phyloP scores from a whole-genome alignment of 1,140 invertebrate species.

The Acyrthosiphon pisum region DNA sequence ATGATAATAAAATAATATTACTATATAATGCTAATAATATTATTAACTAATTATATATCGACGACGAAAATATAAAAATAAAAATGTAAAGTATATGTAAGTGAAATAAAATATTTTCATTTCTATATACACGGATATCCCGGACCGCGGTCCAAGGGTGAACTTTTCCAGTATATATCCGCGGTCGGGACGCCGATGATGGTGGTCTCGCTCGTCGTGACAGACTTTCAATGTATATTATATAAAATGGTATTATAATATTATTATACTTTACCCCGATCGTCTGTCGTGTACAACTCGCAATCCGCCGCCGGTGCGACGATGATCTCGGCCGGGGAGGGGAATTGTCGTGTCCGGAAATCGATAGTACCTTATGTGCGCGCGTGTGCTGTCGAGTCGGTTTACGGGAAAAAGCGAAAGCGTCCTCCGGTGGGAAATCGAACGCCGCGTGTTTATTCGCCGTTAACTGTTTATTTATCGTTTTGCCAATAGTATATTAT shows the following conservation, averaged over 20 bases:
- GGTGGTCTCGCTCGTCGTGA: background rate
- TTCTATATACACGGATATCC: background rate
- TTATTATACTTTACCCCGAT: background rate
- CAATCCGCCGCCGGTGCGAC: background rate
- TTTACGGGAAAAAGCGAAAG: conserved; percentile 20
- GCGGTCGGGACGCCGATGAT: background rate
- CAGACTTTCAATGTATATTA: background rate
- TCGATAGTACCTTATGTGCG: background rate
- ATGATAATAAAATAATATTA: too few species aligned
- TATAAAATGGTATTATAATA: background rate
- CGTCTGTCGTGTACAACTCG: background rate
- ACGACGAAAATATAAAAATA: background rate
- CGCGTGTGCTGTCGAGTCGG: background rate
- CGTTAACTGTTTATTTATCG: background rate
- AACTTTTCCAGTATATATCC: background rate
- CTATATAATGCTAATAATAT: background rate
- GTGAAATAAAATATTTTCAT: background rate
- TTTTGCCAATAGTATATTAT: background rate
- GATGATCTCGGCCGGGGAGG: background rate
- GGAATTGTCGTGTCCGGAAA: conserved; percentile 14
- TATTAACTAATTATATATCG: background rate
- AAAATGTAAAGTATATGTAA: too few species aligned
- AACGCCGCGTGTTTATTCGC: background rate
- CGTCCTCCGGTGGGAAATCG: background rate
- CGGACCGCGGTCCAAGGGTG: conserved; percentile 8